Base-by-base conservation (phyloP, 1,140 invertebrate genomes). In the Littorina saxatilis region DNA sequence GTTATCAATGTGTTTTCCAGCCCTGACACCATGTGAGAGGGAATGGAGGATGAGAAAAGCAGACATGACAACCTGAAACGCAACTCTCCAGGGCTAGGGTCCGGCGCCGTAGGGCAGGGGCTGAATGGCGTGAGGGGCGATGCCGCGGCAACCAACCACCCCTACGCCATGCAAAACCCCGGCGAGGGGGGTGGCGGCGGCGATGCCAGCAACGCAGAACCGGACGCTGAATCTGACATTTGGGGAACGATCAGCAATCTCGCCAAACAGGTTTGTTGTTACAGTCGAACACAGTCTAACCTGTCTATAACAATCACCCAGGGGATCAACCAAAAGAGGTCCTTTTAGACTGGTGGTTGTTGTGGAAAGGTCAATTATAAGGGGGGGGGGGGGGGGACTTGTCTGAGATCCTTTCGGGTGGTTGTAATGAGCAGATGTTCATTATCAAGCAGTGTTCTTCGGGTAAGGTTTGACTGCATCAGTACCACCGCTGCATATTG, bases 1-100 rank as follows among this genome's bases (percentile, higher is more conserved):
- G 17, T 47, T 47, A 47, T 47, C 17, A 9, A 17, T 47, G 43
- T 47, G 43, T 17, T 27, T 66, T 29, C 7, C 23, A 63, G 61
- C 32, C 66, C 66, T 4, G 35, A 47, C 70, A 73, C 32, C 76
- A 74, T 82, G 68, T 82, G 40, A 82, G 70, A 76, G 78, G 78
- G 78, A 40, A 83, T 83, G 82, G 82, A 83, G 72, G 81, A 76
- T 73, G 78, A 76, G 73, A 40, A 79, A 13, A 27, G 40, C 40
- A 80, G 29, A 17, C 47, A 80, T 80, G 78, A 68, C 39, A 58
- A 13, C 32, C 66, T 68, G 39, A 32, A 39, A 5, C 66, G 23
- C 29, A 9, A 39, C 35, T 68, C 66, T 13, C 13, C 15, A 32
- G 23, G 0, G 66, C 9, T 29, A 17, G 15, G 20, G 66, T 50